Evolutionary conservation across 2,797 vertebrate genomes (phyloP).

Genomic region (Chelmon rostratus): DNA sequence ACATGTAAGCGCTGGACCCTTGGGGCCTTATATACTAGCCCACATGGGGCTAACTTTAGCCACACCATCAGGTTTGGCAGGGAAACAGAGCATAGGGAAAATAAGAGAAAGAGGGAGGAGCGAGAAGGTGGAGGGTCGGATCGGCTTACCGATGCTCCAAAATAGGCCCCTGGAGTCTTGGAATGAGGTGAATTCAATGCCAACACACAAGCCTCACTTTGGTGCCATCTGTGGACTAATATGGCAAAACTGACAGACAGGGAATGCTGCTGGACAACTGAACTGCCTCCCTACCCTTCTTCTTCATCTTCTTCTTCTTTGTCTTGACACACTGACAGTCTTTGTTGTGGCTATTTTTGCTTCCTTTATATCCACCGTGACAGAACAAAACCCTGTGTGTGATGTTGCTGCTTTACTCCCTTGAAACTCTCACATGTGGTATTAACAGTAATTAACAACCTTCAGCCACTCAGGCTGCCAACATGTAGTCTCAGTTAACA

Average conservation of each 20-base stretch:
- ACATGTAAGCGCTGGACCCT: slow-evolving; percentile 79
- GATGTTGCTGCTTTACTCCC: slow-evolving; percentile 5
- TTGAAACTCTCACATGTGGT: background rate
- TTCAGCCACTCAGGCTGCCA: slow-evolving; percentile 4
- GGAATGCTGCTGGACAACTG: slow-evolving; percentile 41
- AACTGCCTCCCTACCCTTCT: background rate
- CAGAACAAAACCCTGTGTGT: slow-evolving; percentile 24
- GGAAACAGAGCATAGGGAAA: slow-evolving; percentile 79
- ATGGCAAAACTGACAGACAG: slow-evolving; percentile 76
- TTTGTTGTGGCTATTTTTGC: slow-evolving; percentile 58
- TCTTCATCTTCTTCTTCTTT: slow-evolving; percentile 32
- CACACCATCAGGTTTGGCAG: slow-evolving; percentile 89
- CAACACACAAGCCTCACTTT: slow-evolving; percentile 78
- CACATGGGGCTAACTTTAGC: slow-evolving; percentile 91
- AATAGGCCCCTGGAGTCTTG: slow-evolving; percentile 84
- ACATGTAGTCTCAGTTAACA: slow-evolving; percentile 50
- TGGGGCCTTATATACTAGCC: slow-evolving; percentile 90
- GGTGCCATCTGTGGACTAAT: slow-evolving; percentile 82
- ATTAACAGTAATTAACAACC: slow-evolving; percentile 47
- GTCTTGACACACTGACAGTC: slow-evolving; percentile 21
- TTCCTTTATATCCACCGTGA: slow-evolving; percentile 11
- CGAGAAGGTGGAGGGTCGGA: slow-evolving; percentile 62
- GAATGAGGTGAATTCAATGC: slow-evolving; percentile 88
- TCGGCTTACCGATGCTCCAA: slow-evolving; percentile 81
- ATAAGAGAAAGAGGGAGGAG: slow-evolving; percentile 83